A percentile compares a stretch with the other conserved stretches of the same genome.
phyloP scores from a whole-genome alignment of 2,113 vertebrate genomes.

The Aptenodytes patagonicus region DNA sequence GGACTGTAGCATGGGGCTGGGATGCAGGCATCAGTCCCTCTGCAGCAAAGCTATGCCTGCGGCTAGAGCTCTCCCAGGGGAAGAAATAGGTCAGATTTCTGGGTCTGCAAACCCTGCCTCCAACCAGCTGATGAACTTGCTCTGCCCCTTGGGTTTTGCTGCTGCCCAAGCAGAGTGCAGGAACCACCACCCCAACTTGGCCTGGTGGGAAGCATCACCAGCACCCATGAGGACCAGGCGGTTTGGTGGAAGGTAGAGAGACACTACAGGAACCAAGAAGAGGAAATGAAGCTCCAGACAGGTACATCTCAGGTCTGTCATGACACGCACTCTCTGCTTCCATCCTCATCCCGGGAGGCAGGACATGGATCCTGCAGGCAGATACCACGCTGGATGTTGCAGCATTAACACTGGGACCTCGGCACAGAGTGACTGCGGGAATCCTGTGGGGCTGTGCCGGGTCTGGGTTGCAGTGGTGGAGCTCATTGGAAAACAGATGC shows the following conservation, averaged over 20 bases:
- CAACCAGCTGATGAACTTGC: neutral
- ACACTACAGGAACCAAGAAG: neutral
- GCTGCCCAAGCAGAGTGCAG: neutral
- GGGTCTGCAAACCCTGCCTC: neutral
- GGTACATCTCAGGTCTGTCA: neutral
- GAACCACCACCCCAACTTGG: neutral
- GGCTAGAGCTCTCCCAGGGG: neutral
- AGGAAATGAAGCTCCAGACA: neutral
- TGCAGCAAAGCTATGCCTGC: neutral
- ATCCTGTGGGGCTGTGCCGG: neutral
- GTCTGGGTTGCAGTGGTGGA: neutral
- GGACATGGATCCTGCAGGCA: neutral
- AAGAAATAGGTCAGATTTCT: neutral
- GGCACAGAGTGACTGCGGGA: fast-evolving
- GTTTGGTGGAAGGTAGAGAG: neutral
- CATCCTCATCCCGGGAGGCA: neutral
- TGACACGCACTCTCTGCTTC: neutral
- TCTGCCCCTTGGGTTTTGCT: neutral
- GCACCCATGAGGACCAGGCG: neutral
- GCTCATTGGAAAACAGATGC: neutral
- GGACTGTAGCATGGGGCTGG: fast-evolving
- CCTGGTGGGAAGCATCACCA: neutral
- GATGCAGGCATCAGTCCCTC: neutral
- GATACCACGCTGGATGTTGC: neutral
- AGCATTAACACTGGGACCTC: fast-evolving